phyloP scores from a whole-genome alignment of 1,140 invertebrate species.

The Drosophila serrata region DNA sequence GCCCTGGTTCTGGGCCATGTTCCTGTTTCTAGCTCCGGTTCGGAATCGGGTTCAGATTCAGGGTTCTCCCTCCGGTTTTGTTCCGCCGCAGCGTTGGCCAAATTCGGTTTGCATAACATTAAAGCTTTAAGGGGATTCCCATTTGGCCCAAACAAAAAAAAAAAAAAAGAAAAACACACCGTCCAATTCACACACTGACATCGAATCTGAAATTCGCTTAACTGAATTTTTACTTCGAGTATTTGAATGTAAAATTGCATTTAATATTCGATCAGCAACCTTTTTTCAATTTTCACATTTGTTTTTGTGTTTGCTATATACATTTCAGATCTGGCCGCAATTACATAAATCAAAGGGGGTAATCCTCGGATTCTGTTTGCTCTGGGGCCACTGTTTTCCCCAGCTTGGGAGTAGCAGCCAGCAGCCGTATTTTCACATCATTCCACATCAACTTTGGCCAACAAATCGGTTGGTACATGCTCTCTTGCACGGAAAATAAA shows the following conservation, averaged over 20 bases:
- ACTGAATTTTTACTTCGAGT: constrained; percentile 4
- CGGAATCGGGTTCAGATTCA: background rate
- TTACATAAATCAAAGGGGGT: constrained; percentile 37
- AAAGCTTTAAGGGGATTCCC: constrained; percentile 55
- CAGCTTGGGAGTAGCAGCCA: constrained; percentile 47
- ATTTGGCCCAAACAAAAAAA: background rate
- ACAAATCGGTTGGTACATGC: background rate
- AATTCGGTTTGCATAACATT: constrained; percentile 72
- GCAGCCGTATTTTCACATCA: constrained; percentile 65
- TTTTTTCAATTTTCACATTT: constrained; percentile 30
- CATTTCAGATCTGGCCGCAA: constrained; percentile 38
- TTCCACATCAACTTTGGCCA: constrained; percentile 52
- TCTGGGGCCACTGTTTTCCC: constrained; percentile 34
- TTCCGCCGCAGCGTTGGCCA: constrained; percentile 41
- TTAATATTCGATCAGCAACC: constrained; percentile 40
- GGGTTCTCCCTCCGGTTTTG: background rate
- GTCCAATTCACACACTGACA: constrained; percentile 17
- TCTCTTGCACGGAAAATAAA: background rate
- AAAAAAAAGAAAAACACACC: background rate
- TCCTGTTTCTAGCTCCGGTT: constrained; percentile 8
- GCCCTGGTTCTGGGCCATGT: constrained; percentile 7
- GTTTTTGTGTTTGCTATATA: constrained; percentile 16
- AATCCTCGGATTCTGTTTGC: constrained; percentile 12
- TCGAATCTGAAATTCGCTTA: constrained; percentile 22
- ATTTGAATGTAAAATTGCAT: constrained; percentile 33